Evolutionary conservation across 2,888 invertebrate species (phyloP).

Genomic region (Spicauda simplicius): DNA sequence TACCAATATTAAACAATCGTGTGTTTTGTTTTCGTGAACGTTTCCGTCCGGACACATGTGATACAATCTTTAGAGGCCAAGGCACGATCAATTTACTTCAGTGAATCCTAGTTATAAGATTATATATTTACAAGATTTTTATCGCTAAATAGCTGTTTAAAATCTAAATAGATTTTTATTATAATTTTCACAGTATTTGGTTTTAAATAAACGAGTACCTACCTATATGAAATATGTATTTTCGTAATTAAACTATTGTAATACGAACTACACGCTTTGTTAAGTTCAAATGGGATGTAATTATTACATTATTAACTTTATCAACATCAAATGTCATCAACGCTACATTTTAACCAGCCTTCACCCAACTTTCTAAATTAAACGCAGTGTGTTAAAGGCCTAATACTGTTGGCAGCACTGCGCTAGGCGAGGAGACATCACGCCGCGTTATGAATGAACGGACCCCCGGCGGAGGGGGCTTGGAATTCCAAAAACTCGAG

Average conservation of each 20-base stretch:
- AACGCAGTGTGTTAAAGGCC: constrained; percentile 1
- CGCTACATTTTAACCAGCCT: neutral
- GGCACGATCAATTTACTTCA: neutral
- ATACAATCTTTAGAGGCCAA: constrained; percentile 45
- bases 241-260: too few species aligned
- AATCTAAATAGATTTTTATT: too few species aligned
- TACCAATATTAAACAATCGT: constrained; percentile 63
- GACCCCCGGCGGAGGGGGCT: constrained; percentile 63
- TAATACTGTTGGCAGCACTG: constrained; percentile 18
- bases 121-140: too few species aligned
- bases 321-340: neutral
- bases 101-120: too few species aligned
- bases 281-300: neutral
- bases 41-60: constrained; percentile 70
- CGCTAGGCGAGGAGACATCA: constrained; percentile 38
- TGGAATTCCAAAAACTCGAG: constrained; percentile 82
- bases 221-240: too few species aligned
- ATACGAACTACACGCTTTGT: too few species aligned
- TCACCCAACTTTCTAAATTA: neutral
- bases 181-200: too few species aligned
- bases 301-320: neutral
- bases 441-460: constrained; percentile 80
- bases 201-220: too few species aligned
- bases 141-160: too few species aligned
- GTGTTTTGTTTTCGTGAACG: constrained; percentile 68